Evolutionary conservation across 2,888 invertebrate species (phyloP).

Genomic region (Xiphydria camelus): DNA sequence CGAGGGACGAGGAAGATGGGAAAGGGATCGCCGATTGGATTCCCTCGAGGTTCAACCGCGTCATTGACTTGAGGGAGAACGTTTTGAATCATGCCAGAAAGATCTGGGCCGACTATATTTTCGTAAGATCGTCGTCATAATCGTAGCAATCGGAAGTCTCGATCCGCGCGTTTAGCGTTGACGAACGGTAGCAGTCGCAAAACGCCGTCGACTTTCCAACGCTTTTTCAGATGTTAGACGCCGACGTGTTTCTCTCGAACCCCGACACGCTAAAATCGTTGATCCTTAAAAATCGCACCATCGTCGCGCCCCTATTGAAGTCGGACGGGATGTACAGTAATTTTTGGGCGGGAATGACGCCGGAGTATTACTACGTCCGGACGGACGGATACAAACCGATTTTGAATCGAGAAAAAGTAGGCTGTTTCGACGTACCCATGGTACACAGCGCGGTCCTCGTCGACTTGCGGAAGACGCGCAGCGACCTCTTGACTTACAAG

Average conservation of each 20-base stretch:
- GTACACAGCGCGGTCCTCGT: conserved; percentile 87
- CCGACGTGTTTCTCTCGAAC: conserved; percentile 80
- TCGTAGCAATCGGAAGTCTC: neutral
- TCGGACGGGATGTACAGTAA: conserved; percentile 91
- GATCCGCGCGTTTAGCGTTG: no score
- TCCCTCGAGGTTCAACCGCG: conserved; percentile 70
- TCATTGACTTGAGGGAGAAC: conserved; percentile 78
- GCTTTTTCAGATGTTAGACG: conserved; percentile 81
- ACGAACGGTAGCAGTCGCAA: no score
- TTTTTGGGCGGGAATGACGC: conserved; percentile 94
- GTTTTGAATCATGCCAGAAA: conserved; percentile 73
- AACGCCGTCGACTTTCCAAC: no score
- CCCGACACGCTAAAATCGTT: conserved; percentile 66
- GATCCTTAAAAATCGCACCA: conserved; percentile 64
- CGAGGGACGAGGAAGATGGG: conserved; percentile 63
- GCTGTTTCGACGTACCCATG: conserved; percentile 88
- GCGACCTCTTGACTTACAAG: conserved; percentile 75
- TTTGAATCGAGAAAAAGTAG: conserved; percentile 67
- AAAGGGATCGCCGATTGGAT: conserved; percentile 76
- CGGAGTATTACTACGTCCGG: conserved; percentile 79
- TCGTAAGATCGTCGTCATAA: conserved; percentile 65
- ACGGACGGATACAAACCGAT: conserved; percentile 85
- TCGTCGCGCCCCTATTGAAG: conserved; percentile 83
- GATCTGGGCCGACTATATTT: conserved; percentile 87
- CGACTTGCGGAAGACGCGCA: conserved; percentile 64